Evolutionary conservation across 1,140 invertebrate species (phyloP).

Genomic region (Hyles vespertilio): DNA sequence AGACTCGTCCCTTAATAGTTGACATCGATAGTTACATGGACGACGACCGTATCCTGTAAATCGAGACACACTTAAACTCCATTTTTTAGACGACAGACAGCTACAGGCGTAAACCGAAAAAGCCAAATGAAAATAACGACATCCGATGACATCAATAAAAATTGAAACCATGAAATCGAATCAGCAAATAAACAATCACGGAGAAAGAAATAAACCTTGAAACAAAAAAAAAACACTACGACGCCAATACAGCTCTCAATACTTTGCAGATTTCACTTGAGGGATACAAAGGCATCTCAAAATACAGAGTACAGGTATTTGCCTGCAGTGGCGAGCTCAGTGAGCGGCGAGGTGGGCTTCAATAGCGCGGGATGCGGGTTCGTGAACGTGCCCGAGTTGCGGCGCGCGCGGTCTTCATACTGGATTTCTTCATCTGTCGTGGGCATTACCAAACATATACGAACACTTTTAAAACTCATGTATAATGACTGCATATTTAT

Average conservation of each 20-base stretch:
- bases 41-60: conserved; percentile 60
- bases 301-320: conserved; percentile 12
- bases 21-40: conserved; percentile 46
- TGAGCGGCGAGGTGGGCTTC: conserved; percentile 51
- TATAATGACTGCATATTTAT: too few species aligned
- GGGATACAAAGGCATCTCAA: neutral
- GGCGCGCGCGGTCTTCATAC: conserved; percentile 48
- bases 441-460: neutral
- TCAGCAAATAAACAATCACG: neutral
- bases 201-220: neutral
- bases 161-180: conserved; percentile 12
- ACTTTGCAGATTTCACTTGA: neutral
- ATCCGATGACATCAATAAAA: conserved; percentile 1
- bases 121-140: conserved; percentile 12
- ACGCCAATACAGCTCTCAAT: neutral
- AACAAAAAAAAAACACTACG: neutral
- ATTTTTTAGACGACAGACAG: too few species aligned
- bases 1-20: conserved; percentile 51
- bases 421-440: conserved; percentile 37
- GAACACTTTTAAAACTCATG: too few species aligned
- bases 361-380: conserved; percentile 65
- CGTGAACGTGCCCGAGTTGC: conserved; percentile 65
- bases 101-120: conserved; percentile 17
- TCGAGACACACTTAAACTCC: conserved; percentile 10
- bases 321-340: conserved; percentile 69